phyloP scores from a whole-genome alignment of 2,113 vertebrate species.

The Campylomormyrus tamandua region DNA sequence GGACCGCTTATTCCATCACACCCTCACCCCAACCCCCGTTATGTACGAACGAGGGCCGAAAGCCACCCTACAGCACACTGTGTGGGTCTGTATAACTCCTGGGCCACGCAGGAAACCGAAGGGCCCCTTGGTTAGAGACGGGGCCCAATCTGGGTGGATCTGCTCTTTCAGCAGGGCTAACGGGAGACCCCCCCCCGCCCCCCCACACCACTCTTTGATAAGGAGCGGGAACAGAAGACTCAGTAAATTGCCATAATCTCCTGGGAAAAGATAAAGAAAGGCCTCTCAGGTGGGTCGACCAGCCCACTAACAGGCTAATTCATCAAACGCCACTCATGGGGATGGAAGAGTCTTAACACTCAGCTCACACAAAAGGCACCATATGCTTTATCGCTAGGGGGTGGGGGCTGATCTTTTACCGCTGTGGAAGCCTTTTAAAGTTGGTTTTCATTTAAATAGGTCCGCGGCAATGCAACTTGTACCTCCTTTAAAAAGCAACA shows the following conservation, averaged over 20 bases:
- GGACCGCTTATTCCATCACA: background rate
- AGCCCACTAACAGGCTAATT: slow-evolving; percentile 28
- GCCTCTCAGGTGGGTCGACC: slow-evolving; percentile 19
- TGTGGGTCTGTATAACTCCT: background rate
- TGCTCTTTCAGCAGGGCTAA: background rate
- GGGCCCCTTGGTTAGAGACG: background rate
- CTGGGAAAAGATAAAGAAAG: slow-evolving; percentile 31
- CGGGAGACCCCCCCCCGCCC: background rate
- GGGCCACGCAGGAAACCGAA: background rate
- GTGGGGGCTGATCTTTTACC: background rate
- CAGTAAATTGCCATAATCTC: slow-evolving; percentile 16
- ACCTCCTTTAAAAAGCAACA: background rate
- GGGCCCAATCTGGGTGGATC: background rate
- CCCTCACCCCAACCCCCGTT: background rate
- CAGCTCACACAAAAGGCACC: slow-evolving; percentile 17
- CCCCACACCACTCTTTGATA: slow-evolving; percentile 13
- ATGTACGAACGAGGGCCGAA: background rate
- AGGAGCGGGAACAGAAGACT: slow-evolving; percentile 15
- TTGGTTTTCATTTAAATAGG: background rate
- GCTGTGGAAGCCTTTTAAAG: background rate
- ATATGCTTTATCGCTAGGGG: background rate
- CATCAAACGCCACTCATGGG: slow-evolving; percentile 27
- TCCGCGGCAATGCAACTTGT: background rate
- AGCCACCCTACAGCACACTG: background rate
- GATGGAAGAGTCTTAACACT: slow-evolving; percentile 4